phyloP scores from a whole-genome alignment of 2,888 invertebrate species.

The Leptothorax acervorum region DNA sequence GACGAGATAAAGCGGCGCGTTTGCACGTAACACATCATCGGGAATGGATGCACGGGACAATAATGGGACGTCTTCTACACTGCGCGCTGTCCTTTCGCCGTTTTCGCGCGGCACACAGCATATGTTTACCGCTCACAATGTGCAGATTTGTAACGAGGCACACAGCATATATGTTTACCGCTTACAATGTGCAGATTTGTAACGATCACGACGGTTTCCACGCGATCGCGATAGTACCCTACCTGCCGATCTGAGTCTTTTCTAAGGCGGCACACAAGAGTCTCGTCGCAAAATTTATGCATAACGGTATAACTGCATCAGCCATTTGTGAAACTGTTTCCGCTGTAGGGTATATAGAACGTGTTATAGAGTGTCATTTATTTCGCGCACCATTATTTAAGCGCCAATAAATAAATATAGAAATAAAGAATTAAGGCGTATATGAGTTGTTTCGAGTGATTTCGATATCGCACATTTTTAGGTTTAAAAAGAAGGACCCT shows the following conservation, averaged over 20 bases:
- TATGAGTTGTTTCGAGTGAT: background rate
- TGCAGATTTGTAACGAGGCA: conserved; percentile 40
- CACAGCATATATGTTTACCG: conserved; percentile 37
- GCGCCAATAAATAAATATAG: too few relatives aligned
- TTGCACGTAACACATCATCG: conserved; percentile 67
- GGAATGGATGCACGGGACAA: conserved; percentile 56
- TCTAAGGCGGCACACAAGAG: conserved; percentile 11
- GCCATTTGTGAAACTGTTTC: conserved; percentile 4
- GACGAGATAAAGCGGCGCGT: conserved; percentile 61
- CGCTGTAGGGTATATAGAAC: background rate
- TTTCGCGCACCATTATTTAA: background rate
- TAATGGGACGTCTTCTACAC: conserved; percentile 34
- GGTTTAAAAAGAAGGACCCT: background rate
- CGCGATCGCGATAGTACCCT: conserved; percentile 11
- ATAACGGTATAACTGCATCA: conserved; percentile 17
- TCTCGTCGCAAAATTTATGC: conserved; percentile 27
- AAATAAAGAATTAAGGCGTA: background rate
- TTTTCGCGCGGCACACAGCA: conserved; percentile 16
- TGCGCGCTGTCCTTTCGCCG: conserved; percentile 7
- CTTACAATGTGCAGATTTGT: conserved; percentile 41
- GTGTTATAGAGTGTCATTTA: background rate
- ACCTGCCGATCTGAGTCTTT: background rate
- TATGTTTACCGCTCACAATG: conserved; percentile 39
- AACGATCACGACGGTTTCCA: conserved; percentile 25
- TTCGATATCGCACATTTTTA: background rate